These are phyloP conservation scores for Galerucella calmariensis DNA, from an alignment of 2,888 invertebrate species.

Conservation along the genomic window DNA sequence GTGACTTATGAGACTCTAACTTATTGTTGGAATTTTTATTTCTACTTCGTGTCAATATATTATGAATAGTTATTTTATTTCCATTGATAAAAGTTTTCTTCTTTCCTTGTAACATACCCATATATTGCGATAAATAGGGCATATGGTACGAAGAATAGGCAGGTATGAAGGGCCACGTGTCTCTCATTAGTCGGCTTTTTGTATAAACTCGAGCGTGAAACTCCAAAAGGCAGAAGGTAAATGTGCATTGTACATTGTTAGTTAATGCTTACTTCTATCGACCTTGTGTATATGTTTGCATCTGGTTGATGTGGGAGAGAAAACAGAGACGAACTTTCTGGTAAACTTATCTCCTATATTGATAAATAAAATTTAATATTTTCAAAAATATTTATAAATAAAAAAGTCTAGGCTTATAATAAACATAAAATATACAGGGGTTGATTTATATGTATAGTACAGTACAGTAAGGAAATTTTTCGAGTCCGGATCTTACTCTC, in stretches of 20 bases:
- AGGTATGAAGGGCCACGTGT: slow-evolving; percentile 14
- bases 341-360: background rate
- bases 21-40: too few species aligned
- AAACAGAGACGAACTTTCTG: slow-evolving; percentile 5
- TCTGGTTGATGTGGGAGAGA: background rate
- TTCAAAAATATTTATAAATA: too few species aligned
- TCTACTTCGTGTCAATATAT: too few species aligned
- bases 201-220: background rate
- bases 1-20: background rate
- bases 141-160: background rate
- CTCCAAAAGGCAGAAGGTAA: slow-evolving; percentile 5
- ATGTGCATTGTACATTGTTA: slow-evolving; percentile 7
- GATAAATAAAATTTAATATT: too few species aligned
- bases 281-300: slow-evolving; percentile 2
- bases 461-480: too few species aligned
- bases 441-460: background rate
- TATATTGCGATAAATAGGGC: background rate
- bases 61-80: too few species aligned
- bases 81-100: too few species aligned
- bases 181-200: slow-evolving; percentile 8
- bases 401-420: background rate
- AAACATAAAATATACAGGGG: background rate
- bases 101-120: too few species aligned
- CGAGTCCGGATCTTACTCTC: too few species aligned
- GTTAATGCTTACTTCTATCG: background rate